Percentiles rank a stretch among this genome's conserved stretches.
phyloP scores from a whole-genome alignment of 2,113 vertebrate species.

The Ivindomyrus marchei region DNA sequence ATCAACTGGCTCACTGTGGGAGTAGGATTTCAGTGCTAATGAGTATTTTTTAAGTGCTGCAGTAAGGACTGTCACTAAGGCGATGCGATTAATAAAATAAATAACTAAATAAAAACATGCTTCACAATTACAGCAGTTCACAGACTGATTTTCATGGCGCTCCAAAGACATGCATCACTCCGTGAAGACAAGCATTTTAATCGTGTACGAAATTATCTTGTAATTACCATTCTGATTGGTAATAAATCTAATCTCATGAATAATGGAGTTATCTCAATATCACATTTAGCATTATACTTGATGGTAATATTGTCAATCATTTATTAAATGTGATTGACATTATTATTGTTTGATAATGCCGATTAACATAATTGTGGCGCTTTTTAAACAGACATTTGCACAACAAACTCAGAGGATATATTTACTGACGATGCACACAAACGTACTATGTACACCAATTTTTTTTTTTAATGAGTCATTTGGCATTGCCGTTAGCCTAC shows the following conservation, averaged over 20 bases:
- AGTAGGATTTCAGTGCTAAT: not conserved
- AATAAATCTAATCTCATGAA: slow-evolving; percentile 13
- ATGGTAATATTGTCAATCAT: not conserved
- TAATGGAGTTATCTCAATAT: not conserved
- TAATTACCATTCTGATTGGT: slow-evolving; percentile 11
- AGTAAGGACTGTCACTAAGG: not conserved
- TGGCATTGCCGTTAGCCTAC: not conserved
- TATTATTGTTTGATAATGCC: slow-evolving; percentile 10
- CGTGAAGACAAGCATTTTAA: slow-evolving; percentile 3
- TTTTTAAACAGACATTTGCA: not conserved
- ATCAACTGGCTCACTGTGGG: not conserved
- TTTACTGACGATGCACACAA: not conserved
- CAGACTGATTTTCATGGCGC: not conserved
- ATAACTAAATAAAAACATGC: not conserved
- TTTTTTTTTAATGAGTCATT: not conserved
- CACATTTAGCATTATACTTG: not conserved
- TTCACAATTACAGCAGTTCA: not conserved
- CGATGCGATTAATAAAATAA: not conserved
- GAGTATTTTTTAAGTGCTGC: not conserved
- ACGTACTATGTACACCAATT: not conserved
- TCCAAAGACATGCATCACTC: not conserved
- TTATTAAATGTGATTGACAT: slow-evolving; percentile 13
- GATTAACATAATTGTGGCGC: slow-evolving; percentile 2
- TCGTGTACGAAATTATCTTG: slow-evolving; percentile 1
- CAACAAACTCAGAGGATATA: not conserved